These are phyloP conservation scores for Hypselothyrea guttata DNA, from an alignment of 2,888 invertebrate genomes.

Conservation along the genomic window DNA sequence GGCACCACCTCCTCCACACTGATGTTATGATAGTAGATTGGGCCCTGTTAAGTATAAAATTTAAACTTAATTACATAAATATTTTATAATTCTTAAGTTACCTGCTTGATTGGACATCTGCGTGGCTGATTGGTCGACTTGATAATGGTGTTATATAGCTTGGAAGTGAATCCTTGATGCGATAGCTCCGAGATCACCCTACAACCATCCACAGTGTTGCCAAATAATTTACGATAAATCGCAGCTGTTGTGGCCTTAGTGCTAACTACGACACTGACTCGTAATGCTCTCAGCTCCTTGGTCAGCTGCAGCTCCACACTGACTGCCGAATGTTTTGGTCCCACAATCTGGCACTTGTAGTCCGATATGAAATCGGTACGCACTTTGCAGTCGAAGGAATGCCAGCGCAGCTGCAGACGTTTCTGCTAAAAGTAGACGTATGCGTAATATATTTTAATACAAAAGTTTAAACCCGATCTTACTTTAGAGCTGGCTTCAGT, in stretches of 20 bases:
- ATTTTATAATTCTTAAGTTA: not conserved
- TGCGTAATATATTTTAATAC: not conserved
- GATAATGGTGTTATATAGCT: not conserved
- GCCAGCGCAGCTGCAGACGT: not conserved
- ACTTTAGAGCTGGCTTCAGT: not conserved
- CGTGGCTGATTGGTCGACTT: not conserved
- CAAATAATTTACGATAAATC: not conserved
- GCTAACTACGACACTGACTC: not conserved
- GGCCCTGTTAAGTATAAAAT: not conserved
- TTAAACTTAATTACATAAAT: not conserved
- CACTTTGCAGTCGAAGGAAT: not conserved
- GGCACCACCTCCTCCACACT: conserved; percentile 3
- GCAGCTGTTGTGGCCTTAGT: not conserved
- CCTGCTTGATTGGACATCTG: not conserved
- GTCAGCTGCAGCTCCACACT: not conserved
- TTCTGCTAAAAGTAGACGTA: not conserved
- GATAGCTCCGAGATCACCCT: not conserved
- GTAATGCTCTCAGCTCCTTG: not conserved
- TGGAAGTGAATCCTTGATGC: not conserved
- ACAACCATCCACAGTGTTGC: not conserved
- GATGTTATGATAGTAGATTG: conserved; percentile 4
- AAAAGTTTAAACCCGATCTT: not conserved
- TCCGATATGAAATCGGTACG: not conserved
- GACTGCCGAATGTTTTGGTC: not conserved
- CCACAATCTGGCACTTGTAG: not conserved